Evolutionary conservation across 30 jellyfish, hydroid and myxozoan genomes (phyloP), one percentile per base, ranked within the genome.

Genomic region (Hydra vulgaris): DNA sequence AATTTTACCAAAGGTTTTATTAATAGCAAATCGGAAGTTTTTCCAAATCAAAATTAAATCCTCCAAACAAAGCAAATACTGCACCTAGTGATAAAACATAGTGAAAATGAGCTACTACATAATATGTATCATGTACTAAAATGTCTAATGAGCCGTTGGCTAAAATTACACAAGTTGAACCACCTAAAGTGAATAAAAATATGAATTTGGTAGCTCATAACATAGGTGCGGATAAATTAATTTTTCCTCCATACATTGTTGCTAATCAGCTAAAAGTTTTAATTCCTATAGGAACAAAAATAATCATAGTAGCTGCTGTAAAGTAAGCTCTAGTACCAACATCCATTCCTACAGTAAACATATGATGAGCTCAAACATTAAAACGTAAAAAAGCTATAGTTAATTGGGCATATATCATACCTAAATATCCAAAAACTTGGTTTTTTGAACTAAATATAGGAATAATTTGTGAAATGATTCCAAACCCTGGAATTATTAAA

Each of bases 51-150:
- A 52, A 40, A 56, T 40, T 76, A 25, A 88, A 83, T 1, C 96
- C 96, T 16, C 86, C 96, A 56, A 88, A 82, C 53, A 88, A 76
- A 52, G 95, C 95, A 83, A 88, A 88, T 67, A 88, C 89, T 0
- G 96, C 96, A 0, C 94, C 96, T 20, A 88, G 21, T 73, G 94
- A 82, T 71, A 88, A 71, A 26, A 88, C 96, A 83, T 82, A 88
- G 69, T 88, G 96, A 72, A 88, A 88, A 54, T 88, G 96, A 0
- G 96, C 96, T 19, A 88, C 96, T 88, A n/a, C n/a, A n/a, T n/a
- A n/a, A n/a, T n/a, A n/a, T n/a, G n/a, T n/a, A n/a, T n/a, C n/a
- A n/a, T n/a, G 96, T 7, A 88, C 54, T n/a, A 87, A 80, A 24
- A 88, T 83, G 79, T 88, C 96, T 22, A 88, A 55, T 0, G 94